Base-by-base conservation (phyloP, 2,888 invertebrate species). In the Drosophila infuscata region DNA sequence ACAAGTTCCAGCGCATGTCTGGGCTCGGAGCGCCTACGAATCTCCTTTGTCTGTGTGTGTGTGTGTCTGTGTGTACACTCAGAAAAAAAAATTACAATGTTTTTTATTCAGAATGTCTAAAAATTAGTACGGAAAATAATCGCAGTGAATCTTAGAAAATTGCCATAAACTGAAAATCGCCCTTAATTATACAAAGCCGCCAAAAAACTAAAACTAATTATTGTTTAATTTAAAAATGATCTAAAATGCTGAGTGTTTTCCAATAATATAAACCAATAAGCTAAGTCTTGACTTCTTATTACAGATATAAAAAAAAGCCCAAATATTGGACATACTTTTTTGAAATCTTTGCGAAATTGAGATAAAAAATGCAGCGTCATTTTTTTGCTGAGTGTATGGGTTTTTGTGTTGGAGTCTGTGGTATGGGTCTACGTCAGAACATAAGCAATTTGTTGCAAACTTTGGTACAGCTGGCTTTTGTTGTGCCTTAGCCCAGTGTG, bases 381-480 rank as follows among this genome's bases (percentile, higher is more conserved):
- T 46, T 25, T 38, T 46, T 15, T 25, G 8, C 25, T 25, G 25
- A 43, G 20, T 56, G 38, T 59, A 57, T 65, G 54, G 38, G 66
- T 70, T 64, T 72, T 65, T 76, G 74, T 60, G 30, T 33, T 33
- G 33, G 49, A 59, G 35, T 41, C 15, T 74, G 60, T 46, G 46
- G 46, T 66, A 48, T 76, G 64, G 51, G 60, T 88, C 70, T 83
- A 66, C 83, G 78, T 74, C 75, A 67, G 73, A 82, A 81, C 86
- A 89, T 82, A 86, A 89, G 88, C 88, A 86, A 86, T 86, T 89
- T 86, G 88, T 86, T 88, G 85, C 89, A 82, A 86, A 87, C 81
- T 89, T 89, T 89, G 72, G 61, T 76, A 70, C 74, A 82, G 67
- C 80, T 70, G 81, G 75, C 82, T 83, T 77, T 88, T 88, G 76